Evolutionary conservation across 2,888 invertebrate species (phyloP).

Genomic region (Pseudoips prasinana): DNA sequence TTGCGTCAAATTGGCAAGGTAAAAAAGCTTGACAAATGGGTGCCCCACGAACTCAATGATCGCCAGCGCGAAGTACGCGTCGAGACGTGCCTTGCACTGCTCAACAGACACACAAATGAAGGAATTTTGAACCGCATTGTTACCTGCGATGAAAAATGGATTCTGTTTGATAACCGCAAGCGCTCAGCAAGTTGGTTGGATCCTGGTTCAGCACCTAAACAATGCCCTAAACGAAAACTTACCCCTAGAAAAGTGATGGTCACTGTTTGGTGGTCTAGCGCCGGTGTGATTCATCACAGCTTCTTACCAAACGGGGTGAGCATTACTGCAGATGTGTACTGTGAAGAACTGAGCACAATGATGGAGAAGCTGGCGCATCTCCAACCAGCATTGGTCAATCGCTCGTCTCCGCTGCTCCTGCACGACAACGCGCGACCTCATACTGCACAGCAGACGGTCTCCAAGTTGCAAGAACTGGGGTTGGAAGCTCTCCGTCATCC

Average conservation of each 20-base stretch:
- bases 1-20: conserved; percentile 11
- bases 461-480: conserved; percentile 4
- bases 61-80: conserved; percentile 4
- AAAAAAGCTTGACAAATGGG: conserved; percentile 6
- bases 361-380: conserved; percentile 22
- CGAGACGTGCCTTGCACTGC: conserved; percentile 8
- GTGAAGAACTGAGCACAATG: conserved; percentile 20
- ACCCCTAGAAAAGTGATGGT: conserved; percentile 19
- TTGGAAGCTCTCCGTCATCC: conserved; percentile 9
- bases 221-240: conserved; percentile 14
- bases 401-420: conserved; percentile 7
- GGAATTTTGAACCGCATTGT: conserved; percentile 1
- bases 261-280: conserved; percentile 11
- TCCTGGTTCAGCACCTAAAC: conserved; percentile 7
- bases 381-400: conserved; percentile 11
- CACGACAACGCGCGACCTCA: conserved; percentile 10
- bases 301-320: conserved; percentile 23
- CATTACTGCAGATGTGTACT: conserved; percentile 24
- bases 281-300: conserved; percentile 27
- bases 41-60: conserved; percentile 4
- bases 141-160: conserved; percentile 8
- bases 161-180: conserved; percentile 10
- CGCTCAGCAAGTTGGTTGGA: conserved; percentile 11
- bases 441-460: conserved; percentile 12
- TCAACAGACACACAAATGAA: conserved; percentile 8